A percentile compares a stretch with the other conserved stretches of the same genome.
phyloP scores from a whole-genome alignment of 35 echinoderm and acorn worm species.

The Hemicentrotus pulcherrimus region DNA sequence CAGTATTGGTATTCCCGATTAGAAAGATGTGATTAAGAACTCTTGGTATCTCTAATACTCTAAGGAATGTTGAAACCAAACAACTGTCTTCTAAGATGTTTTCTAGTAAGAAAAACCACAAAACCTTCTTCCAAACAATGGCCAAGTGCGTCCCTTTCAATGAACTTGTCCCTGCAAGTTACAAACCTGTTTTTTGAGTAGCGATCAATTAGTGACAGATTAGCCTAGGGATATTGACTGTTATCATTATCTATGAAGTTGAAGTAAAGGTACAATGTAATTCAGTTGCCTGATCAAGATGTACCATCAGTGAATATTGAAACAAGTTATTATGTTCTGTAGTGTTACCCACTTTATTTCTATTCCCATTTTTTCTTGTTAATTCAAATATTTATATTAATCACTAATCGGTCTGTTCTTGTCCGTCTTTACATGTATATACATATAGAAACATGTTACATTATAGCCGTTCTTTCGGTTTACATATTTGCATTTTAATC shows the following conservation, averaged over 20 bases:
- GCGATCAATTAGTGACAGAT: neutral
- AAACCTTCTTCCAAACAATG: neutral
- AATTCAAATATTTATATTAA: too few relatives aligned
- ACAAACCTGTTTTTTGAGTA: neutral
- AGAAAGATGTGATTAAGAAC: constrained; percentile 23
- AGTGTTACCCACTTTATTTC: neutral
- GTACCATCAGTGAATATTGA: neutral
- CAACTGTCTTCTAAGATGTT: neutral
- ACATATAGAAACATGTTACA: too few relatives aligned
- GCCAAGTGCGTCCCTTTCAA: neutral
- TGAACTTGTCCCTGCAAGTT: neutral
- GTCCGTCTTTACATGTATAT: too few relatives aligned
- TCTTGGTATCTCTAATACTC: neutral
- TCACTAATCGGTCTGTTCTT: too few relatives aligned
- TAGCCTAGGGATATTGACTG: neutral
- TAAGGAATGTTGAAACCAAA: constrained; percentile 12
- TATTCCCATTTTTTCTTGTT: too few relatives aligned
- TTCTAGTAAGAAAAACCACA: neutral
- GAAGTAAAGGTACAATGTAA: neutral
- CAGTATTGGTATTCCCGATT: neutral
- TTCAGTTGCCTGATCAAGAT: too few relatives aligned
- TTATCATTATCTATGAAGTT: neutral
- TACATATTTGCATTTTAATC: too few relatives aligned
- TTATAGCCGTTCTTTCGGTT: too few relatives aligned
- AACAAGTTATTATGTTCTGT: neutral